Evolutionary conservation across 2,797 vertebrate genomes (phyloP).

Genomic region (Halcyon leucocephala): DNA sequence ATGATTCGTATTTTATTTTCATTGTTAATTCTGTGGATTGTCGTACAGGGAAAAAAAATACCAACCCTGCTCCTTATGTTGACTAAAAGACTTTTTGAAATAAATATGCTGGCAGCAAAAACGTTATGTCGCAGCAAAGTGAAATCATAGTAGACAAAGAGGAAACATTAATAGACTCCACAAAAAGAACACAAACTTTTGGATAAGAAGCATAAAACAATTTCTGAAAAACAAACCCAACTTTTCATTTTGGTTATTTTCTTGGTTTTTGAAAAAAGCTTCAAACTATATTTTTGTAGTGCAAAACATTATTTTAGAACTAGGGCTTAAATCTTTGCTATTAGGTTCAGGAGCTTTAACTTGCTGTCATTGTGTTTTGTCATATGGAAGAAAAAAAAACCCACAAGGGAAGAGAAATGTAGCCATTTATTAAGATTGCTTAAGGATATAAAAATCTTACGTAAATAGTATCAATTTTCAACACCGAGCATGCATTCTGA

Average conservation of each 20-base stretch:
- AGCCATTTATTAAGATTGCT: background rate
- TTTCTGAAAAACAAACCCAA: background rate
- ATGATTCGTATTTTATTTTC: background rate
- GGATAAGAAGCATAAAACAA: background rate
- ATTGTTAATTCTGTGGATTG: background rate
- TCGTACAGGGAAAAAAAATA: background rate
- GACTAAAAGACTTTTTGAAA: background rate
- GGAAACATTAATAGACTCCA: background rate
- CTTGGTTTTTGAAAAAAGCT: background rate
- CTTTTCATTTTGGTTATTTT: background rate
- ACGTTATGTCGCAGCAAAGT: background rate
- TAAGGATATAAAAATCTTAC: background rate
- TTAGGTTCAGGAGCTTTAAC: background rate
- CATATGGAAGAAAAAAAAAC: background rate
- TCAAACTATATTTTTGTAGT: background rate
- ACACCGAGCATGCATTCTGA: background rate
- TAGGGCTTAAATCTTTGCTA: background rate
- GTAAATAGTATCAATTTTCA: background rate
- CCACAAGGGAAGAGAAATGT: background rate
- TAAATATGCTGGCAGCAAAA: background rate
- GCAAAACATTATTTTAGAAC: background rate
- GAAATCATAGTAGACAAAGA: background rate
- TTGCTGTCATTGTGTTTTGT: background rate
- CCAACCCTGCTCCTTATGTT: background rate
- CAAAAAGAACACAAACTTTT: background rate